phyloP scores from a whole-genome alignment of 2,888 invertebrate species.

The Chironomus riparius region DNA sequence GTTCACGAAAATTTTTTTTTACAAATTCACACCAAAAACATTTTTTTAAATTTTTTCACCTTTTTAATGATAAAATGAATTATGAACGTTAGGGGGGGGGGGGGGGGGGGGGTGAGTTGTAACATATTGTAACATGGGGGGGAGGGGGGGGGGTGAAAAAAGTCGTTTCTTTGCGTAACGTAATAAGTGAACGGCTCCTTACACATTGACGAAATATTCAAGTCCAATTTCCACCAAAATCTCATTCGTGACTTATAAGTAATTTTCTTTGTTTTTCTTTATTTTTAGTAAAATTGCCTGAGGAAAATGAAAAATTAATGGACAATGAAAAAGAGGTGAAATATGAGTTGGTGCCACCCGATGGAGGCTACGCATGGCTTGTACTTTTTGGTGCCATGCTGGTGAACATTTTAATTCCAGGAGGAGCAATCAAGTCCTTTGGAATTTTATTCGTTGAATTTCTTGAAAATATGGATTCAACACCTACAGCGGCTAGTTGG shows the following conservation, averaged over 20 bases:
- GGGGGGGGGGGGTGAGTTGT: too few species aligned
- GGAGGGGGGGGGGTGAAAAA: too few species aligned
- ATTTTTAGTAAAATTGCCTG: background rate
- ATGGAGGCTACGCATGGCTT: conserved; percentile 66
- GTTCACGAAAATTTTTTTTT: too few species aligned
- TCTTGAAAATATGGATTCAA: conserved; percentile 64
- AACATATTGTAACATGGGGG: too few species aligned
- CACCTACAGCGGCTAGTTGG: conserved; percentile 65
- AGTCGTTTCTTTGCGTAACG: too few species aligned
- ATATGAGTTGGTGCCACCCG: conserved; percentile 64
- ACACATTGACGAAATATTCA: too few species aligned
- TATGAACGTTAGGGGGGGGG: too few species aligned
- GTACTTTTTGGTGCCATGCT: conserved; percentile 63
- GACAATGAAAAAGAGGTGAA: conserved; percentile 36
- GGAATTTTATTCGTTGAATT: conserved; percentile 78
- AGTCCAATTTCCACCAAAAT: too few species aligned
- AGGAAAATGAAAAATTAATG: background rate
- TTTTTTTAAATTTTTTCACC: too few species aligned
- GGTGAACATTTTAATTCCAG: conserved; percentile 77
- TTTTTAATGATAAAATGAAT: too few species aligned
- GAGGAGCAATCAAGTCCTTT: conserved; percentile 77
- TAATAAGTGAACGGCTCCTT: too few species aligned
- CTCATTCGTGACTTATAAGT: background rate
- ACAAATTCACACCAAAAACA: too few species aligned
- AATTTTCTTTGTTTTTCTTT: background rate